A percentile compares a stretch with the other conserved stretches of the same genome.
These are phyloP conservation scores for Molossus molossus DNA, from an alignment of 2,797 vertebrate species.

Conservation along the genomic window DNA sequence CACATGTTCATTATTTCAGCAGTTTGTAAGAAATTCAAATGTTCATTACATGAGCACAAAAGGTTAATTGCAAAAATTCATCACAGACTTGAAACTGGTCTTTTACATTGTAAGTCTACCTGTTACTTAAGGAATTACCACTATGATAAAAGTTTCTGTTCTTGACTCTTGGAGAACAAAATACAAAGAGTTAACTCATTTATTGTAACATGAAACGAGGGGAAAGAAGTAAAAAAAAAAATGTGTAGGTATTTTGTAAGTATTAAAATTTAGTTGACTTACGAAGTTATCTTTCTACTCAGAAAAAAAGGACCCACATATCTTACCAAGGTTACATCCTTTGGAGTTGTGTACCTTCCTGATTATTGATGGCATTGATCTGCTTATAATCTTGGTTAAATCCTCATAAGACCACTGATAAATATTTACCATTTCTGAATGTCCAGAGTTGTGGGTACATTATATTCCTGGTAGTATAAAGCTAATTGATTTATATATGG, in stretches of 20 bases:
- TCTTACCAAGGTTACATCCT: not conserved
- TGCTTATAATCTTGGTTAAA: not conserved
- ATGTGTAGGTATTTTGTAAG: not conserved
- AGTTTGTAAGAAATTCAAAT: conserved; percentile 45
- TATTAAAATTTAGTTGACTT: conserved; percentile 39
- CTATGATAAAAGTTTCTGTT: not conserved
- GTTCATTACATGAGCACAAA: not conserved
- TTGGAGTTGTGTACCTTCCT: not conserved
- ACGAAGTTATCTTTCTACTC: conserved; percentile 19
- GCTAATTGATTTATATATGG: not conserved
- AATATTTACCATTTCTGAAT: conserved; percentile 5
- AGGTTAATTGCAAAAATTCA: conserved; percentile 30
- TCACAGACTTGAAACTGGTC: not conserved
- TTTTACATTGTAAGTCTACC: conserved; percentile 36
- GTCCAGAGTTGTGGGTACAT: not conserved
- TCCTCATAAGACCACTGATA: conserved; percentile 11
- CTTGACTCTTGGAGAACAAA: conserved; percentile 13
- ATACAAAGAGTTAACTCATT: conserved; percentile 12
- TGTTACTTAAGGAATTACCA: not conserved
- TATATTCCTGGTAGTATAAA: not conserved
- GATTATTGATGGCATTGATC: not conserved
- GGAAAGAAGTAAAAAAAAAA: conserved; percentile 3
- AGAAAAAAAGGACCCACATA: not conserved
- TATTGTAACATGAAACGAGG: not conserved
- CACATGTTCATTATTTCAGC: conserved; percentile 2